These are phyloP conservation scores for Labrus mixtus DNA, from an alignment of 2,113 vertebrate species.

Conservation along the genomic window DNA sequence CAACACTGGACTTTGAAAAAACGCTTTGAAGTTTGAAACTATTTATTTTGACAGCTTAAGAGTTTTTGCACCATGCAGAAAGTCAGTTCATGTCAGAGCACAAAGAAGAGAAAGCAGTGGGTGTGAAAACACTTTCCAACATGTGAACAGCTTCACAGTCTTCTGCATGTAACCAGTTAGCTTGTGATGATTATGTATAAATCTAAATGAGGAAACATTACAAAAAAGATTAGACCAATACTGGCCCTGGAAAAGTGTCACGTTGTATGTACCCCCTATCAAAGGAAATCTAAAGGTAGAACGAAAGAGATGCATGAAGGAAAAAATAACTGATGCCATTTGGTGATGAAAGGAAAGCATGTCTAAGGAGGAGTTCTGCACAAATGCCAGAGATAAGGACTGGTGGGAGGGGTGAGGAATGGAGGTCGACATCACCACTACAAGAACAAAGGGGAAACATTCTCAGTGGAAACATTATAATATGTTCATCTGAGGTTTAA, in stretches of 20 bases:
- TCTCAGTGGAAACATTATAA: background rate
- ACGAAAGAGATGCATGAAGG: constrained; percentile 36
- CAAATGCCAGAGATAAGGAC: constrained; percentile 43
- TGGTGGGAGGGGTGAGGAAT: background rate
- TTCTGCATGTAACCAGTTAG: constrained; percentile 26
- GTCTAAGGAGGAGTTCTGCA: constrained; percentile 23
- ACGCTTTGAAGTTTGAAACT: constrained; percentile 45
- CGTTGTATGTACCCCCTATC: constrained; percentile 29
- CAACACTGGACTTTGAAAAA: constrained; percentile 8
- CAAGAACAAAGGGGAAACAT: constrained; percentile 6
- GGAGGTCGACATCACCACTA: constrained; percentile 14
- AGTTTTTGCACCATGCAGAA: constrained; percentile 7
- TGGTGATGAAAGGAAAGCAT: constrained; percentile 23
- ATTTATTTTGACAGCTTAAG: constrained; percentile 56
- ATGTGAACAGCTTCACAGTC: constrained; percentile 10
- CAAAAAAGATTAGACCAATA: constrained; percentile 3
- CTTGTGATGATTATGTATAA: constrained; percentile 34
- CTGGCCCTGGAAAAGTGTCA: constrained; percentile 17
- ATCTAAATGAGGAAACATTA: constrained; percentile 27
- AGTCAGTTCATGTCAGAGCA: constrained; percentile 34
- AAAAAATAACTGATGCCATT: constrained; percentile 29
- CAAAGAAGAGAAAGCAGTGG: constrained; percentile 1
- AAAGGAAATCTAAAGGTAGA: constrained; percentile 34
- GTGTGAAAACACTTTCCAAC: constrained; percentile 29
- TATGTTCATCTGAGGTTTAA: background rate